Evolutionary conservation across 2,888 invertebrate genomes (phyloP), one percentile per base, ranked within the genome.

Genomic region (Amorpha juglandis): DNA sequence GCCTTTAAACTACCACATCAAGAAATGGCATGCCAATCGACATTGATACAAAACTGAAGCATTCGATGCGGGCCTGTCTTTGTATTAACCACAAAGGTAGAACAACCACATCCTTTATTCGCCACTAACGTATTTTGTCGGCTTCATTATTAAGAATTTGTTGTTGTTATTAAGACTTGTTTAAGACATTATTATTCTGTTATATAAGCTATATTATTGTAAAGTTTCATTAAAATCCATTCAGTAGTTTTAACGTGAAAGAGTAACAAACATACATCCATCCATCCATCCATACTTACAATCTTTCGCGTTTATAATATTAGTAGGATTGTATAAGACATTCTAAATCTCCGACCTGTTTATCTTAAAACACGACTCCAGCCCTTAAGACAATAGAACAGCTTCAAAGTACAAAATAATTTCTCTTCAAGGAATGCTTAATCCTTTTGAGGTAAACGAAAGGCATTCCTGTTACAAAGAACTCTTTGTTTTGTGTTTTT

Each of bases 391-490:
- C 66, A 66, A 74, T 73, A 74, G 42, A 77, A 78, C 75, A 77
- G 74, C 76, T 79, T 80, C 74, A 71, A 72, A 75, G 63, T 53
- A 27, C 71, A 79, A 79, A 80, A 80, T 79, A 79, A 81, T 84
- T 84, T 80, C 78, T 78, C 78, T 81, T 78, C 77, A 76, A 78
- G 74, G 81, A 83, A 82, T 80, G 79, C 79, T 78, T 78, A 82
- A 80, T 79, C 85, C 84, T 82, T 87, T 80, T 82, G 83, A 79
- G 82, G 81, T 73, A 83, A 83, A 86, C 80, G 83, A 84, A 85
- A 82, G 76, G 82, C 83, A 85, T 85, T 86, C 88, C 82, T 78
- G 76, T 74, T 80, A 78, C 72, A 78, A 78, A 77, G 79, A 78
- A 75, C 69, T 76, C 74, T 80, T 82, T 82, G 80, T 81, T 84